phyloP scores from a whole-genome alignment of 2,888 invertebrate species.

The Euspilapteryx auroguttella region DNA sequence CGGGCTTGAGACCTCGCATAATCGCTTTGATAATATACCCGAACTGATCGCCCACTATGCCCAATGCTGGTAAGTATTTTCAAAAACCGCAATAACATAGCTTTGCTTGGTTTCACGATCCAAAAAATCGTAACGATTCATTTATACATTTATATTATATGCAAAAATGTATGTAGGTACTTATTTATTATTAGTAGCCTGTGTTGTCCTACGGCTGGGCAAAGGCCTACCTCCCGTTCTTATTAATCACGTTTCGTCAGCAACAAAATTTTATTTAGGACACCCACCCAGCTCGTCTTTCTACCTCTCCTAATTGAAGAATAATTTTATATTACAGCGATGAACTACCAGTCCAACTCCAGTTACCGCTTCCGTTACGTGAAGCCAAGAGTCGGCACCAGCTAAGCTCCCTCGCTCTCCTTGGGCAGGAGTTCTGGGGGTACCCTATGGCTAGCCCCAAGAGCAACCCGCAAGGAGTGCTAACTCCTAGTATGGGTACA shows the following conservation, averaged over 20 bases:
- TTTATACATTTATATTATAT: too few relatives aligned
- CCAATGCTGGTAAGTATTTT: constrained; percentile 74
- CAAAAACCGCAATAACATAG: background rate
- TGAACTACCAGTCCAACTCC: constrained; percentile 89
- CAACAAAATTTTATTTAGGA: too few relatives aligned
- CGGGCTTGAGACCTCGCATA: constrained; percentile 90
- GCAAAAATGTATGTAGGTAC: too few relatives aligned
- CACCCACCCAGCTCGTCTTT: too few relatives aligned
- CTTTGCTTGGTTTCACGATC: background rate
- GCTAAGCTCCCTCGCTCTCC: constrained; percentile 83
- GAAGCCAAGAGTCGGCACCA: constrained; percentile 90
- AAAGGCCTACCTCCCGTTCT: too few relatives aligned
- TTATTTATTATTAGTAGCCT: too few relatives aligned
- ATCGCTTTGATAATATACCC: constrained; percentile 91
- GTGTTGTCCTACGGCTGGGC: too few relatives aligned
- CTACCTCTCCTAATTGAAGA: too few relatives aligned
- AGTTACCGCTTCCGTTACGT: constrained; percentile 80
- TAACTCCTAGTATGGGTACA: constrained; percentile 35
- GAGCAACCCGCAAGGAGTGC: constrained; percentile 39
- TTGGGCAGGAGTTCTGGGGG: constrained; percentile 88
- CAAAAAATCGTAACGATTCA: too few relatives aligned
- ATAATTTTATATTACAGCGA: too few relatives aligned
- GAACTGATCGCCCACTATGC: constrained; percentile 92
- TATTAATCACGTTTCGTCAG: too few relatives aligned
- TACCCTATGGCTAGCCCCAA: constrained; percentile 78